Conservation (phyloP, 37 sponge, comb jelly and placozoan species). For the Halisarca cf. caerulea region DNA sequence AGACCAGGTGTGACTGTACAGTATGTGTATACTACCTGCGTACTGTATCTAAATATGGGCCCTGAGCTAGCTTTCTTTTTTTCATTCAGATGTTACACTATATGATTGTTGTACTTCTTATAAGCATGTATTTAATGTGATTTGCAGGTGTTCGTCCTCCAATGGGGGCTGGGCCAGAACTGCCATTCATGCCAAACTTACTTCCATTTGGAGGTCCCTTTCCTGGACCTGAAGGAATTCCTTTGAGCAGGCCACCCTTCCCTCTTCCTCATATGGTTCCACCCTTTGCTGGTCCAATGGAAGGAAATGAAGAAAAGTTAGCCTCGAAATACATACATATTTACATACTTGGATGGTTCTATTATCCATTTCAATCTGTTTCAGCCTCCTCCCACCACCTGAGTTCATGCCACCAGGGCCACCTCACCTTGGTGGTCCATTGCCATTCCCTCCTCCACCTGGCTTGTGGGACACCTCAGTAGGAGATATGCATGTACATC, state of each 20-base stretch:
- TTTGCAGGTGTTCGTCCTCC: constrained; percentile 12
- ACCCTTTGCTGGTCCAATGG: background rate
- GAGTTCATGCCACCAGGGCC: constrained; percentile 46
- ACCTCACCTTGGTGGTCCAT: constrained; percentile 12
- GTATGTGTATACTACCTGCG: too few species aligned
- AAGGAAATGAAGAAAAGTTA: background rate
- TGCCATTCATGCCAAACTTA: background rate
- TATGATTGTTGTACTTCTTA: background rate
- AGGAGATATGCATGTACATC: constrained; percentile 48
- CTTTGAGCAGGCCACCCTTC: background rate
- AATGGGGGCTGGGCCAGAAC: background rate
- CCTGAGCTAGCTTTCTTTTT: too few species aligned
- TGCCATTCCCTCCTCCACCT: constrained; percentile 22
- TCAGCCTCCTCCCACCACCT: constrained; percentile 5
- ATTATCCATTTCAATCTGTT: background rate
- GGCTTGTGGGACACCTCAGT: constrained; percentile 78
- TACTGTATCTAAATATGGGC: too few species aligned
- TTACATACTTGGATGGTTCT: background rate
- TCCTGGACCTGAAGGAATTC: constrained; percentile 27
- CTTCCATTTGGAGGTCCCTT: constrained; percentile 4
- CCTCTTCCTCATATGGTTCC: background rate
- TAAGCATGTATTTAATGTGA: too few species aligned
- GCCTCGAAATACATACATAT: background rate
- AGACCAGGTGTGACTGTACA: too few species aligned
- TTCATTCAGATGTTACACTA: background rate